A percentile compares a stretch with the other conserved stretches of the same genome.
Conservation (phyloP, 2,888 invertebrate species). For the Cepaea hortensis region DNA sequence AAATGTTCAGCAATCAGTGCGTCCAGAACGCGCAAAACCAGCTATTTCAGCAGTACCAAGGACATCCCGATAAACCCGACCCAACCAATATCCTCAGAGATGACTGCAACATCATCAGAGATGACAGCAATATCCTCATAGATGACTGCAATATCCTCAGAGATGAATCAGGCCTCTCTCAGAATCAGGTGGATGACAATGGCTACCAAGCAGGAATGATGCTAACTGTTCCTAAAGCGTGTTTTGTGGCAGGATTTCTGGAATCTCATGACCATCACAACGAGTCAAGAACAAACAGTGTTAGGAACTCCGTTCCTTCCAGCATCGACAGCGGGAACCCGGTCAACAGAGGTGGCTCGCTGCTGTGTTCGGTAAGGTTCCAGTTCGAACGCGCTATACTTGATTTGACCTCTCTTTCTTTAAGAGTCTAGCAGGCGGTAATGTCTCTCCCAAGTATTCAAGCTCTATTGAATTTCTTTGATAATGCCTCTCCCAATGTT, state of each 20-base stretch:
- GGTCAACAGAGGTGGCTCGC: not conserved
- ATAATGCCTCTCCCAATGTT: no score
- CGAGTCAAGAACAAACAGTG: not conserved
- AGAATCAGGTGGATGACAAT: slow-evolving; percentile 2
- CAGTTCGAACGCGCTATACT: no score
- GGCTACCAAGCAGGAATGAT: slow-evolving; percentile 20
- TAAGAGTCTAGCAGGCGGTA: no score
- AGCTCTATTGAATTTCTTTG: no score
- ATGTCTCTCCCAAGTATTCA: no score
- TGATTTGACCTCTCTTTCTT: no score
- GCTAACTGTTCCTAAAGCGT: slow-evolving; percentile 10
- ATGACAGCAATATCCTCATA: not conserved
- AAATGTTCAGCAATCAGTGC: not conserved
- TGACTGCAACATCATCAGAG: no score
- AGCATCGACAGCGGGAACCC: not conserved
- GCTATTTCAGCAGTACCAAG: not conserved
- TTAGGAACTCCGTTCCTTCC: not conserved
- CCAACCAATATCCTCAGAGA: not conserved
- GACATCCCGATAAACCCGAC: not conserved
- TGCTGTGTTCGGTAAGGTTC: not conserved
- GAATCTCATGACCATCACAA: not conserved
- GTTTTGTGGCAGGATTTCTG: slow-evolving; percentile 19
- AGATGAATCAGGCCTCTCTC: not conserved
- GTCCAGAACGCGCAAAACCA: not conserved
- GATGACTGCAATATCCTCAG: not conserved